Base-by-base conservation (phyloP, 2,113 vertebrate species). In the Notarius quadriscutis region DNA sequence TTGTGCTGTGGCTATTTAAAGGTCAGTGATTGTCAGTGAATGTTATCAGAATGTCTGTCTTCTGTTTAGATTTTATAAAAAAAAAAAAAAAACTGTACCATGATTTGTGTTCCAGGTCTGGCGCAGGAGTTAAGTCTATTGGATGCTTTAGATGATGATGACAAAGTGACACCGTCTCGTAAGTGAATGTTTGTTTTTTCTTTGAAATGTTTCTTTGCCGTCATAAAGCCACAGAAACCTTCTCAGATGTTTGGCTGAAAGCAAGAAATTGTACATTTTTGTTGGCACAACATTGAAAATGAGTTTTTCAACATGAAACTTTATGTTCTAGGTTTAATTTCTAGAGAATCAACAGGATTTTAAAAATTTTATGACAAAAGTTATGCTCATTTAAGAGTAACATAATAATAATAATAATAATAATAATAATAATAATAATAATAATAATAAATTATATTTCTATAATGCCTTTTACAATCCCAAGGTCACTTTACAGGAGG, bases 91-190 rank as follows among this genome's bases (percentile, higher is more conserved):
- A 11, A 27, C 0, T 1, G 15, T 20, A 9, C 17, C 11, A 12
- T 65, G 34, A 12, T 88, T 71, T 88, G 83, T 51, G 22, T 89
- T 87, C 1, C 27, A 95, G 95, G 92, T 48, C 55, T 91, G 41
- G 83, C 91, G 65, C 90, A 95, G 86, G 92, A 77, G 0, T 7
- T 90, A 0, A 15, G 67, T 5, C 57, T 94, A 18, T 5, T 0
- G 0, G 91, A 91, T 51, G 91, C 89, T 30, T 5, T 92, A 7
- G 63, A 41, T 1, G 51, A 27, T 25, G 6, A 67, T 50, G 20
- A 14, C 34, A 60, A 50, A 15, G 8, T 51, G 62, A 63, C 22
- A n/a, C 1, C 20, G 9, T 20, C 71, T 62, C 7, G 89, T 89
- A 84, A 81, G 91, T 87, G 50, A 87, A 63, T 9, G 15, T 48